These are phyloP conservation scores for Bugulina stolonifera DNA, from an alignment of 2,888 invertebrate species.

Conservation along the genomic window DNA sequence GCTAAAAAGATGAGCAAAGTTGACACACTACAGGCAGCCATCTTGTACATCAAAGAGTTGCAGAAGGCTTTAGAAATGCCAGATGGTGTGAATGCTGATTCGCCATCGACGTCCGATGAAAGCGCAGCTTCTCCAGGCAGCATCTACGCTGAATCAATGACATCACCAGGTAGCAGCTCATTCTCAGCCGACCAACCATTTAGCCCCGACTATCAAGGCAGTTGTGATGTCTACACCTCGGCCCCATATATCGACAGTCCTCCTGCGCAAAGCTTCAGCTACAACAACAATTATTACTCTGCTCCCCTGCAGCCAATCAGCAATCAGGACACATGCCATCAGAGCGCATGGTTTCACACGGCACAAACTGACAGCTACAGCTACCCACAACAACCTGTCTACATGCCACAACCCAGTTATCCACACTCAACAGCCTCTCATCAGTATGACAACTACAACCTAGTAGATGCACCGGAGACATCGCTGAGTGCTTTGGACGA, in stretches of 20 bases:
- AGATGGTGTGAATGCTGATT: no score
- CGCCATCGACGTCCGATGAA: neutral
- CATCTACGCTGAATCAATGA: neutral
- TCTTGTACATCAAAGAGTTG: constrained; percentile 2
- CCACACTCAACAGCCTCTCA: no score
- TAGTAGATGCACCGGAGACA: no score
- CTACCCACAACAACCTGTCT: neutral
- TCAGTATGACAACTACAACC: no score
- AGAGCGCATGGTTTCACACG: neutral
- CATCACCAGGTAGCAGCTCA: neutral
- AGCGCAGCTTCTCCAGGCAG: neutral
- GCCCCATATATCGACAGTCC: neutral
- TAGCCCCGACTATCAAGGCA: no score
- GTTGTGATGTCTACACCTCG: neutral
- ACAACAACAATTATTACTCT: neutral
- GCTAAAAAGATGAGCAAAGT: constrained; percentile 26
- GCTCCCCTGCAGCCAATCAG: neutral
- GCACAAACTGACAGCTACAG: neutral
- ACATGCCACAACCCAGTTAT: neutral
- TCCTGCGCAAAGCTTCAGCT: neutral
- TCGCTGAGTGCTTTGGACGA: no score
- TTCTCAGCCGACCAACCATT: neutral
- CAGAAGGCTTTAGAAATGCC: neutral
- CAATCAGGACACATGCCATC: neutral
- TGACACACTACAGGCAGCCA: constrained; percentile 25